These are phyloP conservation scores for Callimico goeldii DNA, from an alignment of 2,797 vertebrate genomes.

Conservation along the genomic window DNA sequence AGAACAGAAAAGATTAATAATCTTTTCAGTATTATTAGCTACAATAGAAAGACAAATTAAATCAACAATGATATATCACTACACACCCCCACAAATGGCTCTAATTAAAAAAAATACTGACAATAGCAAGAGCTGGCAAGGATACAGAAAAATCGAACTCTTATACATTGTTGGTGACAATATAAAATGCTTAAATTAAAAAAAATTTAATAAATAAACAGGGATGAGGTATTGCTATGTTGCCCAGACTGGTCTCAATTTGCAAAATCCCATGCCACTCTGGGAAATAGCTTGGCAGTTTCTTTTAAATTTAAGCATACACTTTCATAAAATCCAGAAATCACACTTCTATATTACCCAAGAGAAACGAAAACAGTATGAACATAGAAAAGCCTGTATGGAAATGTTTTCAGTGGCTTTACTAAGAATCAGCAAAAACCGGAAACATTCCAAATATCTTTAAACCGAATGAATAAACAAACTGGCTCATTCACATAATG, in stretches of 20 bases:
- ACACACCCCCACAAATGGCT: neutral
- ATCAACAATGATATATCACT: neutral
- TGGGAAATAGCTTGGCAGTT: constrained; percentile 28
- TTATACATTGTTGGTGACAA: neutral
- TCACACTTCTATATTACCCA: neutral
- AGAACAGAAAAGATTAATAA: neutral
- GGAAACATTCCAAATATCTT: neutral
- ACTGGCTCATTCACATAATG: neutral
- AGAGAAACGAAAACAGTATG: constrained; percentile 25
- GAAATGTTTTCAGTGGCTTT: neutral
- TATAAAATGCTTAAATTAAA: neutral
- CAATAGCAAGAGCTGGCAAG: constrained; percentile 1
- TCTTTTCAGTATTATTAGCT: neutral
- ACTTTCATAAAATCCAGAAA: constrained; percentile 24
- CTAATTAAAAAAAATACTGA: neutral
- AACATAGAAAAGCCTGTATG: neutral
- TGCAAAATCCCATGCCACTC: neutral
- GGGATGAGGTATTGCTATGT: too few species aligned
- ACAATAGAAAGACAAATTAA: constrained; percentile 36
- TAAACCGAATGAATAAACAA: neutral
- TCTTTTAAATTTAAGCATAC: constrained; percentile 33
- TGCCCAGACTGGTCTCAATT: neutral
- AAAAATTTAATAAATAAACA: too few species aligned
- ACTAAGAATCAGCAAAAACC: neutral
- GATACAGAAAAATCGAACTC: neutral